Evolutionary conservation across 2,888 invertebrate genomes (phyloP).

Genomic region (Anorthoa munda): DNA sequence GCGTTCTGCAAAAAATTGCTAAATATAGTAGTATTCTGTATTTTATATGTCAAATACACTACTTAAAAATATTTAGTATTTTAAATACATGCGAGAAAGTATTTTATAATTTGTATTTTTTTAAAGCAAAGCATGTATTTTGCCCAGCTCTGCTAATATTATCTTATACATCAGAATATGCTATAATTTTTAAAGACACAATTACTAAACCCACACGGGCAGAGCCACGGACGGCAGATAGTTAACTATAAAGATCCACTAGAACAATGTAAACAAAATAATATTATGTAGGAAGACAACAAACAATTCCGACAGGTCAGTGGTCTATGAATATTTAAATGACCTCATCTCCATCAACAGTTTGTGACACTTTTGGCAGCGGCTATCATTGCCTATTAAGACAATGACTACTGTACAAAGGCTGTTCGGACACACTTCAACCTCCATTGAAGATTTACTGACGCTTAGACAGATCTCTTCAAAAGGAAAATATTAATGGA

Average conservation of each 20-base stretch:
- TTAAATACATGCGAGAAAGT: no score
- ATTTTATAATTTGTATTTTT: no score
- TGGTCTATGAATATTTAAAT: slow-evolving; percentile 16
- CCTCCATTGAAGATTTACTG: slow-evolving; percentile 5
- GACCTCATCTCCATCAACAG: not conserved
- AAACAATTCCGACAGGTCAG: not conserved
- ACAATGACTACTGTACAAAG: slow-evolving; percentile 4
- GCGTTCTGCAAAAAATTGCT: no score
- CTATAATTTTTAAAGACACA: no score
- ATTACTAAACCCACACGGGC: no score
- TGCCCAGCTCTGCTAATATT: no score
- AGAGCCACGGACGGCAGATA: no score
- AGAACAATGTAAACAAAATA: not conserved
- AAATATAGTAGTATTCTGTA: no score
- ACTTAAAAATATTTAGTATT: no score
- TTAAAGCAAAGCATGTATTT: no score
- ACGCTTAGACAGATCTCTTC: not conserved
- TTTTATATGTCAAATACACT: no score
- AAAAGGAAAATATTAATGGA: not conserved
- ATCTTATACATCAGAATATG: no score
- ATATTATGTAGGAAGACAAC: not conserved
- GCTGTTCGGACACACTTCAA: slow-evolving; percentile 4
- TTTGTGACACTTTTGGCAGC: slow-evolving; percentile 5
- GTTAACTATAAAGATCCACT: not conserved
- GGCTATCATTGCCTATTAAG: slow-evolving; percentile 11